Conservation (phyloP, 2,888 invertebrate species). For the Ochropleura plecta region DNA sequence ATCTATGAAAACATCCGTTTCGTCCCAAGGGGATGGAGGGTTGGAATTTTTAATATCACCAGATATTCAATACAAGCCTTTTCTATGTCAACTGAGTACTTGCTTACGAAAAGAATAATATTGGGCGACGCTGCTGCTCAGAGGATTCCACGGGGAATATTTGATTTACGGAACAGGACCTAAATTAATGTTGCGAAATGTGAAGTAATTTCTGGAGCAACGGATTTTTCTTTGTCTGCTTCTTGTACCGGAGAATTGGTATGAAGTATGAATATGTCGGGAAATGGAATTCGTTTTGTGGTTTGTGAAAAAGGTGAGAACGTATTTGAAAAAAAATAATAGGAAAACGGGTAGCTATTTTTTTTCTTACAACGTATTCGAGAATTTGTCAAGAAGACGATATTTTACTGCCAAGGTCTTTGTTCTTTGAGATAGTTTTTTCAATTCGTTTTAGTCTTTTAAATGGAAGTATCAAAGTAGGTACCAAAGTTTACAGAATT, state of each 20-base stretch:
- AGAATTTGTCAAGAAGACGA: background rate
- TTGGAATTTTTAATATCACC: constrained; percentile 83
- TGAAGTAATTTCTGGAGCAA: constrained; percentile 59
- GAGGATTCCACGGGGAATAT: constrained; percentile 62
- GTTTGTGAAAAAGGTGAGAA: constrained; percentile 47
- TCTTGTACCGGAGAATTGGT: constrained; percentile 42
- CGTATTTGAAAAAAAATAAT: constrained; percentile 50
- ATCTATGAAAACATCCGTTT: constrained; percentile 63
- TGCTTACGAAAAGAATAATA: constrained; percentile 65
- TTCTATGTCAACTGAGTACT: constrained; percentile 73
- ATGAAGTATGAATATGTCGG: constrained; percentile 51
- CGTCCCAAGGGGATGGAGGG: constrained; percentile 61
- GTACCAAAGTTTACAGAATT: background rate
- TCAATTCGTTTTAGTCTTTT: background rate
- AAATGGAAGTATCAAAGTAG: too few species aligned
- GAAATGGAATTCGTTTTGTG: constrained; percentile 53
- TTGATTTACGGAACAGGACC: constrained; percentile 65
- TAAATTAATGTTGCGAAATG: constrained; percentile 66
- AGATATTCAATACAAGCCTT: constrained; percentile 76
- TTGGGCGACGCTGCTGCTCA: constrained; percentile 53
- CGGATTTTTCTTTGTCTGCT: constrained; percentile 62
- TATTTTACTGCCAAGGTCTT: constrained; percentile 1
- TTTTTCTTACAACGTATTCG: constrained; percentile 31
- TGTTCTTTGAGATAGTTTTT: background rate
- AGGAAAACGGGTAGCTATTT: constrained; percentile 19